Conservation (phyloP, 92 coral and sea anemone species). For the Virgularia gustaviana region DNA sequence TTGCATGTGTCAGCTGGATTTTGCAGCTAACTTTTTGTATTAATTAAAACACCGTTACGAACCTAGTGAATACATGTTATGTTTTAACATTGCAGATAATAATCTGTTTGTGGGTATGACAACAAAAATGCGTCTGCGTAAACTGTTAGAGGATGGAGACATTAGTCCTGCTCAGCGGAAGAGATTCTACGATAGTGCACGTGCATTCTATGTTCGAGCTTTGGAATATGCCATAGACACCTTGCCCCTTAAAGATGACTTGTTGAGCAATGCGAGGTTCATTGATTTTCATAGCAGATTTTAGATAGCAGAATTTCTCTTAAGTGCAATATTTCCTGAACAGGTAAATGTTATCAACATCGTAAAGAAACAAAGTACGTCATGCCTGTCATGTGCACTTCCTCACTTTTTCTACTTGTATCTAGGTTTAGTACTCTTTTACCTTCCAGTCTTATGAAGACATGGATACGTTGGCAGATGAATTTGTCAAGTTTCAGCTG, state of each 20-base stretch:
- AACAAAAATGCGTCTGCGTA: conserved; percentile 40
- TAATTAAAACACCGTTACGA: too few relatives aligned
- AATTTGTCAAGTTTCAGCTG: conserved; percentile 32
- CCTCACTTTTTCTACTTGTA: conserved; percentile 22
- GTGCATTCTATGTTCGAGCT: conserved; percentile 36
- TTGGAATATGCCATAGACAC: conserved; percentile 51
- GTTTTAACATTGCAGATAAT: not conserved
- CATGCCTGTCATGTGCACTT: conserved; percentile 17
- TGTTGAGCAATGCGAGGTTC: conserved; percentile 50
- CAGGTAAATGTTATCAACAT: conserved; percentile 22
- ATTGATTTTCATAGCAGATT: conserved; percentile 24
- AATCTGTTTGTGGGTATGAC: not conserved
- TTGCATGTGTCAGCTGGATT: too few relatives aligned
- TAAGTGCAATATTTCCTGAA: conserved; percentile 45
- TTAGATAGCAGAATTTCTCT: conserved; percentile 23
- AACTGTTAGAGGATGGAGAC: conserved; percentile 41
- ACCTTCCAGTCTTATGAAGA: conserved; percentile 40
- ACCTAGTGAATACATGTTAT: too few relatives aligned
- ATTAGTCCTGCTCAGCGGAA: conserved; percentile 31
- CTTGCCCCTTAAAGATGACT: conserved; percentile 46
- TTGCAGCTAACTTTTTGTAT: conserved; percentile 1
- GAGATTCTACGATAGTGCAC: conserved; percentile 45
- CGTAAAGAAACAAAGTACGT: not conserved
- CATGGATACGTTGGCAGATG: conserved; percentile 34
- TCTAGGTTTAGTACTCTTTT: conserved; percentile 17